Evolutionary conservation across 1,140 invertebrate genomes (phyloP), one percentile per base, ranked within the genome.

Genomic region (Drosophila serrata): DNA sequence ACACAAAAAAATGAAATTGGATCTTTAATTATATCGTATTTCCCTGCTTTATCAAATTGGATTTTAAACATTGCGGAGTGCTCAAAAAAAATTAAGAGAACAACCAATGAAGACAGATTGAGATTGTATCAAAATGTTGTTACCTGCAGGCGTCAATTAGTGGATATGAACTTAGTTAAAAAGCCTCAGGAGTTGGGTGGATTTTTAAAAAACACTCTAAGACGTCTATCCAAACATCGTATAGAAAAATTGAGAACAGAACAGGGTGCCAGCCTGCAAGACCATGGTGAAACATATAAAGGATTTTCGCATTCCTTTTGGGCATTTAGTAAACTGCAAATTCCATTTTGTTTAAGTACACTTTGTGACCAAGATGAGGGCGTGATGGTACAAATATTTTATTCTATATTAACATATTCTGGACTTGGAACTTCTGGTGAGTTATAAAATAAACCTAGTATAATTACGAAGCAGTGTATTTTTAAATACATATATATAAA

Each of bases 11-110:
- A 96, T 75, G 98, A 98, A 94, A 98, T 98, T 64, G 98, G 98
- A 6, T 97, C 97, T 87, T 93, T 99, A 24, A 98, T 99, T 79
- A 97, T 97, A 4, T 98, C 97, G 42, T 99, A 99, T 92, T 98
- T 95, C 82, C 97, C 98, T 0, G 93, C 95, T 12, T 94, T 98
- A 42, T 97, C 97, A 6, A 95, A 95, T 35, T 98, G 97, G 95
- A 95, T 98, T 46, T 96, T 96, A 15, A 97, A 98, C 84, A 97
- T 96, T 56, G 96, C 97, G 91, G 94, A 95, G 27, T 95, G 96
- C 1, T 61, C 78, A 27, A 92, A 92, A 49, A 86, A 82, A 63
- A 81, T 62, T 43, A 92, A 95, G 91, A 94, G 95, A 57, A 95
- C 97, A 37, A 97, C 97, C 0, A 96, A 96, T 91, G 97, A 98